Evolutionary conservation across 2,113 vertebrate species (phyloP), one percentile per base, ranked within the genome.

Genomic region (Piprites chloris): DNA sequence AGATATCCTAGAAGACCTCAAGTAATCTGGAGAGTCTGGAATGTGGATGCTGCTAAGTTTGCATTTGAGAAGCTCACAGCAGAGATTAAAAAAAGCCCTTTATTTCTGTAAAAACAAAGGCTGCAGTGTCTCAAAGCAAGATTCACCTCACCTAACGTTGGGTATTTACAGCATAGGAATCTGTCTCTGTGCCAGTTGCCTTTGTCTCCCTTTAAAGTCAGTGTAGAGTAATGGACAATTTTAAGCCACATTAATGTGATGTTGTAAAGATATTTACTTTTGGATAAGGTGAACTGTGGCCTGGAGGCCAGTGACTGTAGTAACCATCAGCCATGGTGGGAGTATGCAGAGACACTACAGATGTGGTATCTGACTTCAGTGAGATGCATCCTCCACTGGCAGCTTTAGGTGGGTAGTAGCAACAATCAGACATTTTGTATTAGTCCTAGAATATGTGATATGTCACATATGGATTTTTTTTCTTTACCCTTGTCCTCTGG

Each of bases 181-280:
- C 14, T 71, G 37, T 80, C 42, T 30, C 35, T 2, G 50, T 66
- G 50, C 21, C 24, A 2, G 14, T 47, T 67, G 50, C 33, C 28
- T 89, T 77, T 91, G 55, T 68, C 53, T 91, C 30, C 10, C 37
- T 77, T 87, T 59, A 71, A 87, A 87, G 73, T 35, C 47, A 33
- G 0, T 55, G 55, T 52, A 72, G 47, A 85, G 21, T 24, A 68
- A 72, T 72, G 73, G 76, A 15, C 26, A 78, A 49, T 89, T 91
- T 81, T 49, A 81, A 95, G 30, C 23, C 39, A 42, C 56, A 15
- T 61, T 52, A 52, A 14, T 59, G 71, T 52, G 66, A 28, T 28
- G 21, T 5, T 75, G 79, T 56, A 42, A 84, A 72, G 62, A 49
- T 11, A 19, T 81, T 78, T 78, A 26, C 39, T 93, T 94, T 44